Conservation (phyloP, 2,797 vertebrate species). For the Amphiprion clarkii region DNA sequence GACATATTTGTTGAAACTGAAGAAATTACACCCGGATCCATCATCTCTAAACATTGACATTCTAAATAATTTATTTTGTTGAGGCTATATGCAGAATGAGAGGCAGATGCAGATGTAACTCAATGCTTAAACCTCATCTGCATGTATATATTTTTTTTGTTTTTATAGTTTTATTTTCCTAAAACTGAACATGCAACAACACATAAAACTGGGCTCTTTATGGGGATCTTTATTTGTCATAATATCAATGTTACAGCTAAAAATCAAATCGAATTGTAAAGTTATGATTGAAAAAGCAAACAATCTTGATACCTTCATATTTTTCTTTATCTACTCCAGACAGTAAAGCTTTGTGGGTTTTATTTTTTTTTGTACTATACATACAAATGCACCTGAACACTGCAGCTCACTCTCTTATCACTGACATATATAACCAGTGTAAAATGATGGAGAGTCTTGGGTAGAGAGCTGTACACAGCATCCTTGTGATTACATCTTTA, state of each 20-base stretch:
- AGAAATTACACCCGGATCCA: neutral
- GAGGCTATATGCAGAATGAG: neutral
- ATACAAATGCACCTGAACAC: slow-evolving; percentile 9
- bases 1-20: neutral
- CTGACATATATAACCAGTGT: slow-evolving; percentile 14
- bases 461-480: slow-evolving; percentile 27
- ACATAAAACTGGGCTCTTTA: neutral
- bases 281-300: slow-evolving; percentile 15
- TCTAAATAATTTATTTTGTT: neutral
- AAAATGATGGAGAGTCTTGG: slow-evolving; percentile 48
- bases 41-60: neutral
- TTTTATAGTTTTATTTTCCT: neutral
- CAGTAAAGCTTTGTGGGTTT: slow-evolving; percentile 13
- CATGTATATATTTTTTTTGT: neutral
- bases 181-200: neutral
- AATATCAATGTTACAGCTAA: neutral
- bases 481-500: slow-evolving; percentile 62
- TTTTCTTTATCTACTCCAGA: slow-evolving; percentile 7
- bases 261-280: neutral
- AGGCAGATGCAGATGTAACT: slow-evolving; percentile 1
- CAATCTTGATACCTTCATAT: neutral
- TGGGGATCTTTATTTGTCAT: neutral
- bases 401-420: slow-evolving; percentile 28
- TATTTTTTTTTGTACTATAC: neutral
- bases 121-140: neutral